A percentile compares a stretch with the other conserved stretches of the same genome.
phyloP scores from a whole-genome alignment of 2,113 vertebrate species.

The Merops nubicus region DNA sequence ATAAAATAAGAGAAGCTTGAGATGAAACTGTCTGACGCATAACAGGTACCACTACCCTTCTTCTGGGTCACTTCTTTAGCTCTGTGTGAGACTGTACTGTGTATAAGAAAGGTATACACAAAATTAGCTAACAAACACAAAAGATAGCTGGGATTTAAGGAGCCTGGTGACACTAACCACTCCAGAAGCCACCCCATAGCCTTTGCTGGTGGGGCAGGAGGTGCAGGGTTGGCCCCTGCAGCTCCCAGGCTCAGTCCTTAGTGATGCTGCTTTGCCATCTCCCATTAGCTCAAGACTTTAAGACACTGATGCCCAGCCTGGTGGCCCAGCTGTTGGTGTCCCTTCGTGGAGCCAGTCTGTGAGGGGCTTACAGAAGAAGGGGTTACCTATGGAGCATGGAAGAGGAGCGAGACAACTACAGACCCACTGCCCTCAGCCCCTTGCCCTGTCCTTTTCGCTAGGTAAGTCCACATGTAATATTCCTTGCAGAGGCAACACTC shows the following conservation, averaged over 20 bases:
- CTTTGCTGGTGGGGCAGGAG: background rate
- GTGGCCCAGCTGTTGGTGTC: background rate
- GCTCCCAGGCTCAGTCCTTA: rapidly evolving
- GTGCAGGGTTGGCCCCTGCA: background rate
- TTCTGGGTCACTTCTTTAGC: background rate
- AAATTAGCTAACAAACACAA: background rate
- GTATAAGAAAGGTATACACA: background rate
- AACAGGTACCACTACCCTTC: background rate
- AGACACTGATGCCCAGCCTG: background rate
- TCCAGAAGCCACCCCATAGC: background rate
- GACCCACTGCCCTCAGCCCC: background rate
- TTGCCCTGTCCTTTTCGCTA: background rate
- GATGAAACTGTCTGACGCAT: background rate
- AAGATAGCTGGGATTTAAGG: background rate
- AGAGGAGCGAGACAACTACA: background rate
- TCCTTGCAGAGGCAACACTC: background rate
- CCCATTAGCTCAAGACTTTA: background rate
- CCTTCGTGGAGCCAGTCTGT: background rate
- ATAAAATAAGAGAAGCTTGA: background rate
- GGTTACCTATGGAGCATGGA: background rate
- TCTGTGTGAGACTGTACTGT: no score
- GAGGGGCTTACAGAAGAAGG: background rate
- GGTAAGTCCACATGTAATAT: background rate
- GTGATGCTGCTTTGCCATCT: background rate
- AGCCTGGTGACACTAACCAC: background rate